phyloP scores from a whole-genome alignment of 2,113 vertebrate species.

The Ameiurus melas region DNA sequence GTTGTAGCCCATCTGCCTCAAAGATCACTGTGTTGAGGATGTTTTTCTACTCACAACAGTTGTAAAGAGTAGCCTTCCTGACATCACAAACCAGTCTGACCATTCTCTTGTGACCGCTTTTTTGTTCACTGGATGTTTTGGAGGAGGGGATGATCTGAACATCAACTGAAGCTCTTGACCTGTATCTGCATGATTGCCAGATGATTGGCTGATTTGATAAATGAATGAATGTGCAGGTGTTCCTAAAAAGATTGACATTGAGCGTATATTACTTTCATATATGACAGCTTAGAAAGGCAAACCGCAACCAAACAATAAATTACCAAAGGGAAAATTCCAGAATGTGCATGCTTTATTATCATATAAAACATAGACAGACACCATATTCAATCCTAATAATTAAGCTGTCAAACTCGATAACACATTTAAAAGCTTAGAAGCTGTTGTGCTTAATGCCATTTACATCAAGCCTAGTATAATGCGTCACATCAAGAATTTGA shows the following conservation, averaged over 20 bases:
- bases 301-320: not conserved
- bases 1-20: not conserved
- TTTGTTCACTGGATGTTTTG: no score
- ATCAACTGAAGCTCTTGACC: not conserved
- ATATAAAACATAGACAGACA: not conserved
- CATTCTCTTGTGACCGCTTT: not conserved
- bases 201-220: not conserved
- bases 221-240: not conserved
- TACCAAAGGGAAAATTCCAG: not conserved
- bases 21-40: not conserved
- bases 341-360: not conserved
- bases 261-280: not conserved
- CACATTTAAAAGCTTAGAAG: not conserved
- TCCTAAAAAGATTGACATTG: not conserved
- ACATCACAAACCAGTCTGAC: no score
- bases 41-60: no score
- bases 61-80: no score
- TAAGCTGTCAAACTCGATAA: not conserved
- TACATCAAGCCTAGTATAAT: not conserved
- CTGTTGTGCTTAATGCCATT: not conserved
- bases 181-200: not conserved
- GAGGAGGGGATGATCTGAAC: not conserved
- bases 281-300: not conserved
- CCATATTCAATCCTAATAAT: not conserved
- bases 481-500: not conserved